Conservation (phyloP, 23 tunicate genomes). For the Phallusia fumigata region DNA sequence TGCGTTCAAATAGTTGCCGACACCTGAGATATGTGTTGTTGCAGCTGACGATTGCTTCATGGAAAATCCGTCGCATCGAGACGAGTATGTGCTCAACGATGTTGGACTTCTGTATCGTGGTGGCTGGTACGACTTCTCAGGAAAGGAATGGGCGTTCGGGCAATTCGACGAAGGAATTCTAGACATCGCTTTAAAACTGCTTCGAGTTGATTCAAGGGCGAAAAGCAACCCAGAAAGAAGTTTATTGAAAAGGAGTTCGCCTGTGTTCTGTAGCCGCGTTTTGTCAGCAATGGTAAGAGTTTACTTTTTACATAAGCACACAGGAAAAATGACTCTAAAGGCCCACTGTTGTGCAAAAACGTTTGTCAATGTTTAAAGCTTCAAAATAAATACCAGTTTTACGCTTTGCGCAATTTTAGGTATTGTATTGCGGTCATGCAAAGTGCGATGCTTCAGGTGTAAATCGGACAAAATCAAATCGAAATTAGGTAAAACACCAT, state of each 20-base stretch:
- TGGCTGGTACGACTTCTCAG: constrained; percentile 36
- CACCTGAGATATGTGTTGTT: too few species aligned
- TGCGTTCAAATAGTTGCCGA: too few species aligned
- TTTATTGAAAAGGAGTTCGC: constrained; percentile 50
- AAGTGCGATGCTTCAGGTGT: too few species aligned
- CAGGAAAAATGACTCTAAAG: too few species aligned
- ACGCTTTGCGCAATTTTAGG: too few species aligned
- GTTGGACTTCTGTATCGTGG: constrained; percentile 63
- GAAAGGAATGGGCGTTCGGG: constrained; percentile 77
- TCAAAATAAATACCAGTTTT: too few species aligned
- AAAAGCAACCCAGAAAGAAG: constrained; percentile 54
- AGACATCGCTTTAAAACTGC: constrained; percentile 78
- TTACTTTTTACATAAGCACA: too few species aligned
- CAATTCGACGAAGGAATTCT: constrained; percentile 87
- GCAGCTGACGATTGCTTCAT: constrained; percentile 80
- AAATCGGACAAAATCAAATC: too few species aligned
- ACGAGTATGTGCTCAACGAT: constrained; percentile 83
- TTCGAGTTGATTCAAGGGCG: constrained; percentile 56
- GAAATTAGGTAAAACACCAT: too few species aligned
- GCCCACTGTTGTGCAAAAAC: too few species aligned
- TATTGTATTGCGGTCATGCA: too few species aligned
- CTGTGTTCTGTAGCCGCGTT: constrained; percentile 82
- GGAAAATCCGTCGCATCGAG: constrained; percentile 45
- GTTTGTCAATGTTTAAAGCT: too few species aligned
- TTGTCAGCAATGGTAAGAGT: constrained; percentile 91